phyloP scores from a whole-genome alignment of 1,140 invertebrate species.

The Bombus pyrosoma region DNA sequence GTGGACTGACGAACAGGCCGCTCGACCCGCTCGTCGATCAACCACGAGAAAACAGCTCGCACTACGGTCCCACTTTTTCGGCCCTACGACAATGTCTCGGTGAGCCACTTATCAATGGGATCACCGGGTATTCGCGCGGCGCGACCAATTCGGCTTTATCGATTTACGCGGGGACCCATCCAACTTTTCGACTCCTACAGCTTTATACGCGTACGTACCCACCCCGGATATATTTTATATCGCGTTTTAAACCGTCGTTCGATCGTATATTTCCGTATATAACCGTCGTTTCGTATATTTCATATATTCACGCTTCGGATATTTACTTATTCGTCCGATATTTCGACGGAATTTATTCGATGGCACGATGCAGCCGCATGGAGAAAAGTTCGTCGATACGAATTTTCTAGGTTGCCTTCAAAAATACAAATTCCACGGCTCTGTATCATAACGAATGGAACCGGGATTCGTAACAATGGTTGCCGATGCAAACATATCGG shows the following conservation, averaged over 20 bases:
- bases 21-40: neutral
- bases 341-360: too few relatives aligned
- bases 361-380: too few relatives aligned
- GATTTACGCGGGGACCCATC: slow-evolving; percentile 44
- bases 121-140: slow-evolving; percentile 71
- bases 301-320: too few relatives aligned
- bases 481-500: neutral
- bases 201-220: neutral
- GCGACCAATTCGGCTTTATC: slow-evolving; percentile 65
- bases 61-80: slow-evolving; percentile 60
- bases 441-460: too few relatives aligned
- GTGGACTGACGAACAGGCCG: slow-evolving; percentile 46
- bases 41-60: slow-evolving; percentile 15
- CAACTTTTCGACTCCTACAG: neutral
- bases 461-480: neutral
- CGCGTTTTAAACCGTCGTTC: neutral
- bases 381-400: too few relatives aligned
- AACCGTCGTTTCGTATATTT: too few relatives aligned
- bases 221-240: neutral
- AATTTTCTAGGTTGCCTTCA: too few relatives aligned
- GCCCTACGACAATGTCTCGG: slow-evolving; percentile 75
- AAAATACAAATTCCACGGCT: too few relatives aligned
- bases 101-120: slow-evolving; percentile 80
- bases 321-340: too few relatives aligned
- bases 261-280: neutral